Base-by-base conservation (phyloP, 2,888 invertebrate species). In the Colostygia pectinataria region DNA sequence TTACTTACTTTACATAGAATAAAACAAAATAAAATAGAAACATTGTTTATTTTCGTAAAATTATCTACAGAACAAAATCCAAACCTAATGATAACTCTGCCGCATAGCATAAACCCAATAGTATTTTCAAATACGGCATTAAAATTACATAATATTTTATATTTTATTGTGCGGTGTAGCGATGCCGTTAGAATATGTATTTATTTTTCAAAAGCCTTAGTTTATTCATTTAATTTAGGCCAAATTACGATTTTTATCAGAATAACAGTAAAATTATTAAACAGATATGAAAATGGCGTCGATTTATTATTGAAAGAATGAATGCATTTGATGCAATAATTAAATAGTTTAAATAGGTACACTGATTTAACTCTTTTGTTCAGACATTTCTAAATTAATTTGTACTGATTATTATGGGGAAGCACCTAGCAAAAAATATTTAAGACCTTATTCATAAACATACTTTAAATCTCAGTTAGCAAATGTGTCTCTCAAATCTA, bases 81-180 rank as follows among this genome's bases (percentile, higher is more conserved):
- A 43, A 43, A 47, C 33, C 31, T 38, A 47, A 39, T 39, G 49
- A 34, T 50, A 44, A 50, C 44, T 23, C 36, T 40, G 34, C 44
- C 39, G 39, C 31, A 27, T 42, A 48, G 27, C 41, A 25, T 29
- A n/a, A 31, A 13, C 20, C 28, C 25, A 28, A 31, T 36, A 34
- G 14, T 36, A 14, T 37, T 37, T 37, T 28, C 24, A 45, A 38
- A 38, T 25, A 44, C 15, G 44, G 44, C 42, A 32, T 25, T 18
- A 10, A 1, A 18, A 8, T 28, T 24, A 24, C 5, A 40, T 3
- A n/a, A n/a, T n/a, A n/a, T 18, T 4, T 18, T 18, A 20, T 20
- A 6, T 6, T 20, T 20, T 28, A 8, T 3, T 8, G 27, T 28
- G 28, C 34, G 32, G 33, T 32, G 31, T 32, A 40, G 40, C 40